Conservation (phyloP, 2,797 vertebrate genomes). For the Aplochiton taeniatus region DNA sequence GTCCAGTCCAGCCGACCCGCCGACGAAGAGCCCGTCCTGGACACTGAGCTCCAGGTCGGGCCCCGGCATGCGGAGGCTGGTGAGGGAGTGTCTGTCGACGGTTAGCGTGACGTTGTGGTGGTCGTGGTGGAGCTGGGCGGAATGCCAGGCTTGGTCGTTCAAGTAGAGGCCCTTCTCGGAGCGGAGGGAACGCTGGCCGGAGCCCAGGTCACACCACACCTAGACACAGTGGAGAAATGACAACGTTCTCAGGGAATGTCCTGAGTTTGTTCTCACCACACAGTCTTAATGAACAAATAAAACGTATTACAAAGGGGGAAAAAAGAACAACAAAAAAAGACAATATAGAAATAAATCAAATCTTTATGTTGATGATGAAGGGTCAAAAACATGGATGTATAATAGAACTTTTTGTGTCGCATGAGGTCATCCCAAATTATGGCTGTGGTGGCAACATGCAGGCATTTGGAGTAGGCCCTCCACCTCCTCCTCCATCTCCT, state of each 20-base stretch:
- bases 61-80: constrained; percentile 68
- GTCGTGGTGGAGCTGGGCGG: constrained; percentile 76
- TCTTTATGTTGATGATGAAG: too few relatives aligned
- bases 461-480: too few relatives aligned
- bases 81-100: constrained; percentile 74
- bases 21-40: constrained; percentile 81
- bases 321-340: too few relatives aligned
- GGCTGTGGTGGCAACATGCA: too few relatives aligned
- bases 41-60: constrained; percentile 75
- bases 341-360: too few relatives aligned
- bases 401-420: too few relatives aligned
- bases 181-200: constrained; percentile 71
- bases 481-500: too few relatives aligned
- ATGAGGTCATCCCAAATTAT: too few relatives aligned
- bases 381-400: too few relatives aligned
- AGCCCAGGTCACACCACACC: constrained; percentile 83
- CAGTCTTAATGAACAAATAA: too few relatives aligned
- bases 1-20: constrained; percentile 70
- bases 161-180: constrained; percentile 74
- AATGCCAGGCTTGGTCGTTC: constrained; percentile 86
- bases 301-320: too few relatives aligned
- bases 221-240: constrained; percentile 40
- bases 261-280: too few relatives aligned
- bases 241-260: background rate
- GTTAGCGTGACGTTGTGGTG: constrained; percentile 72